Base-by-base conservation (phyloP, 2,797 vertebrate genomes). In the Myotis planiceps region DNA sequence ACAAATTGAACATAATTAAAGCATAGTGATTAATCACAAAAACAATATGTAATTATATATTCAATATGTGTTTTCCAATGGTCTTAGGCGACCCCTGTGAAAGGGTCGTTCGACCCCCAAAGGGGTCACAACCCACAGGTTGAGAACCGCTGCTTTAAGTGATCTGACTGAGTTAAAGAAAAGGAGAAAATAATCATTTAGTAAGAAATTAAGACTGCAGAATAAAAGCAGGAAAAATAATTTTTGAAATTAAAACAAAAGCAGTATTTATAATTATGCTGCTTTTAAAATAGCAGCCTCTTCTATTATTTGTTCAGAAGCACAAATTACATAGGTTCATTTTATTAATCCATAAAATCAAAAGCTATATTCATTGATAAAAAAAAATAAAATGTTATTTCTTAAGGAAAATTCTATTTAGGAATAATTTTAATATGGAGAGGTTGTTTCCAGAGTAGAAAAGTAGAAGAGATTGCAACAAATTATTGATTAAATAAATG, bases 191-290 rank as follows among this genome's bases (percentile, higher is more conserved):
- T 63, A 96, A 93, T 65, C 49, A 82, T 69, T 92, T 88, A 82
- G 37, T 69, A 88, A 92, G 53, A 95, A 95, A 84, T 81, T 74
- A 92, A 81, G 32, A 87, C 1, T 72, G 4, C 1, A 95, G 72
- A 18, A 87, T 34, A 84, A 90, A 95, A 58, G 16, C 19, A 68
- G 45, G 32, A 55, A 90, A 95, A 92, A 49, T 6, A 81, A 79
- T 34, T 89, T 97, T 72, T 93, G 16, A 92, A 93, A 81, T 85
- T 80, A 87, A 84, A 86, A 93, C 21, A 74, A 94, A 92, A 90
- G 34, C 58, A 60, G 23, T 66, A 92, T 39, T 92, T 95, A 72
- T 90, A 87, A 68, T 75, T 69, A 9, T 92, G 14, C 27, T 86
- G 71, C 29, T 79, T 83, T 76, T 49, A 76, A 88, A 76, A 69